phyloP scores from a whole-genome alignment of 2,797 vertebrate species.

The Phrynocephalus vlangalii region DNA sequence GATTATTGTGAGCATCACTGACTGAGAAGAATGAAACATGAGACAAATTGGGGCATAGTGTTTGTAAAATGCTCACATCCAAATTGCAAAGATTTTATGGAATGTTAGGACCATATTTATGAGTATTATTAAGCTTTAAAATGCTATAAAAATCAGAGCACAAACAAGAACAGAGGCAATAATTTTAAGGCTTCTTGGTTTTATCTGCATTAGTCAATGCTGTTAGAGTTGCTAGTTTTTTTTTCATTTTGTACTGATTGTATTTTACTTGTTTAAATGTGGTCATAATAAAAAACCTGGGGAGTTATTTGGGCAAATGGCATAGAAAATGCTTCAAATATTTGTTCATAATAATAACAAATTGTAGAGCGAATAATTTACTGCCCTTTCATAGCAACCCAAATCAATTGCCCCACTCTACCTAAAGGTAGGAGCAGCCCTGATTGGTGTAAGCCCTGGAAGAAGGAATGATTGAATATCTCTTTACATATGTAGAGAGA shows the following conservation, averaged over 20 bases:
- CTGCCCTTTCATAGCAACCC: neutral
- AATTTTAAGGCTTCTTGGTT: neutral
- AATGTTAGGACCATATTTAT: neutral
- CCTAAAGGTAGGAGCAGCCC: no score
- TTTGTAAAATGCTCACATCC: neutral
- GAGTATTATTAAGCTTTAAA: neutral
- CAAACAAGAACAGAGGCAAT: conserved; percentile 9
- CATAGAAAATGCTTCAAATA: no score
- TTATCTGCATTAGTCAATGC: neutral
- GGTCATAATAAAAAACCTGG: no score
- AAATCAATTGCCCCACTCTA: no score
- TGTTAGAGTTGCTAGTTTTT: neutral
- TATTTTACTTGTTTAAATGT: no score
- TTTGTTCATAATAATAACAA: no score
- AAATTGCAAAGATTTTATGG: neutral
- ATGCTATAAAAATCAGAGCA: neutral
- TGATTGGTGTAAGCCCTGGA: neutral
- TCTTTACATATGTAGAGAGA: neutral
- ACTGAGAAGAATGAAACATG: neutral
- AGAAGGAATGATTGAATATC: neutral
- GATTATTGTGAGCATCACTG: neutral
- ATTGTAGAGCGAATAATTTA: no score
- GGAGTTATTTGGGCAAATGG: no score
- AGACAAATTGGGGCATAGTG: neutral
- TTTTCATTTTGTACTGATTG: neutral